Evolutionary conservation across 2,888 invertebrate species (phyloP).

Genomic region (Xylocampa areola): DNA sequence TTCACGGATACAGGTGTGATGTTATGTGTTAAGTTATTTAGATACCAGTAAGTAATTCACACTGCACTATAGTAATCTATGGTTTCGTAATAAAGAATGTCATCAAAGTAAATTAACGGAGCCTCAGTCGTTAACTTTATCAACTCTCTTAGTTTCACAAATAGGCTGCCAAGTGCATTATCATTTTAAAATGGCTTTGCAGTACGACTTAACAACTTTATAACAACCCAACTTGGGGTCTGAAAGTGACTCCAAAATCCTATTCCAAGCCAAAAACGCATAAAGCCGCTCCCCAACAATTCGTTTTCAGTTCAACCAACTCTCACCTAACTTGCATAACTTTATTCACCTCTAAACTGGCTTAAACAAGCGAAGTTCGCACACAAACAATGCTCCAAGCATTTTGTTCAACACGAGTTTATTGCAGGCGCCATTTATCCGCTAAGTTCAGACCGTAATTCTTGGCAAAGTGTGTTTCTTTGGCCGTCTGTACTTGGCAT

Average conservation of each 20-base stretch:
- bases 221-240: constrained; percentile 25
- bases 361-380: constrained; percentile 56
- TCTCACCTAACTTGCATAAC: constrained; percentile 58
- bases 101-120: too few relatives aligned
- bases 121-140: not conserved
- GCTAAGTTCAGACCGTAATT: constrained; percentile 57
- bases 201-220: constrained; percentile 32
- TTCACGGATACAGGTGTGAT: too few relatives aligned
- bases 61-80: too few relatives aligned
- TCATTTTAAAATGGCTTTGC: constrained; percentile 16
- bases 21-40: too few relatives aligned
- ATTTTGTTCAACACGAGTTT: constrained; percentile 59
- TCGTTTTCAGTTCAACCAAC: constrained; percentile 51
- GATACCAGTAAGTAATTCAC: too few relatives aligned
- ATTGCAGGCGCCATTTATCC: constrained; percentile 58
- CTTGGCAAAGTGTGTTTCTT: constrained; percentile 59
- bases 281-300: constrained; percentile 48
- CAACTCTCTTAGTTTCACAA: not conserved
- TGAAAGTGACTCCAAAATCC: constrained; percentile 38
- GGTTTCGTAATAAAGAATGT: too few relatives aligned
- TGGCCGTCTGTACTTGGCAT: constrained; percentile 57
- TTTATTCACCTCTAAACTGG: constrained; percentile 59
- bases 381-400: constrained; percentile 57
- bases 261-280: constrained; percentile 49
- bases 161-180: constrained; percentile 22